These are phyloP conservation scores for Manis pentadactyla DNA, from an alignment of 2,797 vertebrate genomes.

Conservation along the genomic window DNA sequence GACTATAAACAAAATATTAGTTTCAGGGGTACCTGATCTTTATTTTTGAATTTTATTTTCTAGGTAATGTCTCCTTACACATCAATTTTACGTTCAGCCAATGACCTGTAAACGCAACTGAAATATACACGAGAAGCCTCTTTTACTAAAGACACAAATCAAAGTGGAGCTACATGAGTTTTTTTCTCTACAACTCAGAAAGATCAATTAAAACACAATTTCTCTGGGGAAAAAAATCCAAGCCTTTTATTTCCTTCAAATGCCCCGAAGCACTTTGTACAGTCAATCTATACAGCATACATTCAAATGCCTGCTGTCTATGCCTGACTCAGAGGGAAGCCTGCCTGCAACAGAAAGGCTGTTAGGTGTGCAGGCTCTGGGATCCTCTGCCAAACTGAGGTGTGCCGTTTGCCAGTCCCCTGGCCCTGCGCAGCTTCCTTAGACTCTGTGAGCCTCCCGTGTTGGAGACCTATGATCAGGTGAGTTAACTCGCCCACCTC, in stretches of 20 bases:
- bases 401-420: fast-evolving
- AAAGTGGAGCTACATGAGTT: background rate
- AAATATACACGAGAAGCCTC: background rate
- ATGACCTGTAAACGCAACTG: background rate
- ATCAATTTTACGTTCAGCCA: background rate
- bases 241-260: background rate
- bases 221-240: background rate
- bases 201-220: background rate
- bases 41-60: conserved; percentile 12
- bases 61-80: background rate
- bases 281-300: background rate
- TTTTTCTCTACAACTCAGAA: background rate
- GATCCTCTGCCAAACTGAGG: background rate
- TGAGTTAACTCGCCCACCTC: background rate
- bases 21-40: background rate
- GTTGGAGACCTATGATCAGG: background rate
- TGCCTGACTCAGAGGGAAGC: background rate
- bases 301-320: background rate
- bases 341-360: background rate
- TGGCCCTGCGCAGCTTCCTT: background rate
- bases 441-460: background rate
- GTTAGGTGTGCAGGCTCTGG: fast-evolving
- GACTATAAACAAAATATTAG: background rate
- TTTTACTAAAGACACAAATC: background rate
- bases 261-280: background rate